Evolutionary conservation across 2,797 vertebrate genomes (phyloP).

Genomic region (Perodicticus potto): DNA sequence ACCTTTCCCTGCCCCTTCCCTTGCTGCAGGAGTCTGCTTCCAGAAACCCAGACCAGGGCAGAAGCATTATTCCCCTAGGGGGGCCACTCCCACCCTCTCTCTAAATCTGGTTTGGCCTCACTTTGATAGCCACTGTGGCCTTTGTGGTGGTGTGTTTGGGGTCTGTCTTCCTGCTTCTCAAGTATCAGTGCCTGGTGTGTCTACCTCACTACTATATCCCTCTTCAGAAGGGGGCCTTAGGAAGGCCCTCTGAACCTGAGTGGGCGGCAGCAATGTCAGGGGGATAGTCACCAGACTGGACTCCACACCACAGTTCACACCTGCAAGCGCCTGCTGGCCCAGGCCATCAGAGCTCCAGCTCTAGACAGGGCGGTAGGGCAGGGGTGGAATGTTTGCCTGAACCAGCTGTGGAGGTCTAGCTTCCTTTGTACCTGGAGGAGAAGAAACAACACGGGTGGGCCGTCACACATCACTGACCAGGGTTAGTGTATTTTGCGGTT

Average conservation of each 20-base stretch:
- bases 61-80: not conserved
- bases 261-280: not conserved
- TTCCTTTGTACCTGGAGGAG: not conserved
- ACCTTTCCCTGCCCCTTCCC: not conserved
- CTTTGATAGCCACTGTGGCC: accelerated
- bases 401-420: not conserved
- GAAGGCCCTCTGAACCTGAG: not conserved
- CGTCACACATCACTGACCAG: not conserved
- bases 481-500: not conserved
- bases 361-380: not conserved
- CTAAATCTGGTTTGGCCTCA: not conserved
- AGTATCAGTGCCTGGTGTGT: not conserved
- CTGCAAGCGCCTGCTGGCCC: not conserved
- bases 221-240: not conserved
- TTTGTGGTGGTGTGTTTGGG: not conserved
- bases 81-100: not conserved
- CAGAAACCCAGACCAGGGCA: not conserved
- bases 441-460: not conserved
- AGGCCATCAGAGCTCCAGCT: not conserved
- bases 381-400: not conserved
- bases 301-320: accelerated
- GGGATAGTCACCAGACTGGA: not conserved
- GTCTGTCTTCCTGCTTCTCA: not conserved
- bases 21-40: not conserved
- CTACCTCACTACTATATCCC: not conserved